Evolutionary conservation across 2,888 invertebrate species (phyloP).

Genomic region (Heteropelma amictum): DNA sequence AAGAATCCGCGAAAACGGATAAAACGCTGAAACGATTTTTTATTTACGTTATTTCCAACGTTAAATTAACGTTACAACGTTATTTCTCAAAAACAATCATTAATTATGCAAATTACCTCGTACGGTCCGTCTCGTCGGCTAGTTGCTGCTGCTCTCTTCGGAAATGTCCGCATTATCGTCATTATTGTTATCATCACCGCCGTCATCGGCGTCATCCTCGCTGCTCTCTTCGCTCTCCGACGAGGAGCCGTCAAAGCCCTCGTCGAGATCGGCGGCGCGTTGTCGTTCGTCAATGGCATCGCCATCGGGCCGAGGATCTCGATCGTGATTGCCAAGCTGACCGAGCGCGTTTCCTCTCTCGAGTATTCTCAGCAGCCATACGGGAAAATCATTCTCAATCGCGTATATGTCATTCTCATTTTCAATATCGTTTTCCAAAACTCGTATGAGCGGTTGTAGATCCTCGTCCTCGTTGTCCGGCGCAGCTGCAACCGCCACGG

Average conservation of each 20-base stretch:
- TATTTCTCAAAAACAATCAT: too few relatives aligned
- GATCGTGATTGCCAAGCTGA: constrained; percentile 54
- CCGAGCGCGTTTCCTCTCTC: too few relatives aligned
- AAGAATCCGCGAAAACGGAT: too few relatives aligned
- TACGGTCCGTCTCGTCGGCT: constrained; percentile 20
- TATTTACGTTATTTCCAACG: too few relatives aligned
- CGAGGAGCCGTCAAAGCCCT: constrained; percentile 63
- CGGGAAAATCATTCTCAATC: constrained; percentile 69
- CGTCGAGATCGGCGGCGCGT: constrained; percentile 52
- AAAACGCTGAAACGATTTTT: too few relatives aligned
- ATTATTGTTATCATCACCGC: constrained; percentile 31
- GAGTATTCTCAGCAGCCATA: constrained; percentile 69
- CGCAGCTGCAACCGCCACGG: too few relatives aligned
- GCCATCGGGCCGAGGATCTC: constrained; percentile 33
- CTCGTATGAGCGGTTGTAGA: constrained; percentile 68
- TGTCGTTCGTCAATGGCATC: constrained; percentile 48
- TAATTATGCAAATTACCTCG: neutral
- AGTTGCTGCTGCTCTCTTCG: neutral
- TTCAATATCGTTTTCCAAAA: constrained; percentile 69
- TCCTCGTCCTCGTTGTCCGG: constrained; percentile 67
- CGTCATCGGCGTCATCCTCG: constrained; percentile 50
- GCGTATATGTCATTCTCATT: constrained; percentile 73
- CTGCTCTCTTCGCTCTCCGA: constrained; percentile 58
- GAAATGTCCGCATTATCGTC: constrained; percentile 18
- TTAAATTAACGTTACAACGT: too few relatives aligned